Percentiles rank a stretch among this genome's conserved stretches.
These are phyloP conservation scores for Brevimyrus niger DNA, from an alignment of 2,113 vertebrate species.

Conservation along the genomic window DNA sequence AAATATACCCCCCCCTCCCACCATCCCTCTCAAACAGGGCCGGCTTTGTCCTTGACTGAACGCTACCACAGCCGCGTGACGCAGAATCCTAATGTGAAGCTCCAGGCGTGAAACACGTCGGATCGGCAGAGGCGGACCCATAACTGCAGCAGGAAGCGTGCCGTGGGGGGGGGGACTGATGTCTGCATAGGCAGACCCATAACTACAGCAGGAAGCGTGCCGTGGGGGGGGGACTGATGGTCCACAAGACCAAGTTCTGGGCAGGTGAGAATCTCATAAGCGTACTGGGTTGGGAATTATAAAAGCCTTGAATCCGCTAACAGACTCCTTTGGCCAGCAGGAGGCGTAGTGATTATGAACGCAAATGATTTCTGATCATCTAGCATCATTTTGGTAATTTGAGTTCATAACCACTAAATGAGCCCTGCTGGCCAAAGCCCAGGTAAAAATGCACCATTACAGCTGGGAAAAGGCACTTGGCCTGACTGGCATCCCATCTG, in stretches of 20 bases:
- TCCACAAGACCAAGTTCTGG: not conserved
- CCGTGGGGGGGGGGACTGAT: not conserved
- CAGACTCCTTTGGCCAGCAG: not conserved
- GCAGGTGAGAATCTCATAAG: not conserved
- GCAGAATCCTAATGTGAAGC: not conserved
- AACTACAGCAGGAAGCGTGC: not conserved
- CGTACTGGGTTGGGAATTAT: not conserved
- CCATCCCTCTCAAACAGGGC: slow-evolving; percentile 9
- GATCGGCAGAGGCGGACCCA: not conserved
- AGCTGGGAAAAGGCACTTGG: not conserved
- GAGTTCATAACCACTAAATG: not conserved
- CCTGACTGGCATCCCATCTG: not conserved
- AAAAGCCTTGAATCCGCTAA: not conserved
- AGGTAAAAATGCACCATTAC: not conserved
- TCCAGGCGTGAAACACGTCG: not conserved
- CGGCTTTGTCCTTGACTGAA: slow-evolving; percentile 38
- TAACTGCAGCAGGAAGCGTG: not conserved
- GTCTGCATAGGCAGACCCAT: not conserved
- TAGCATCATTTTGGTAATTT: not conserved
- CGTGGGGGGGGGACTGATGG: not conserved
- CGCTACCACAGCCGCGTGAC: not conserved
- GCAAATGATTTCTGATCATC: not conserved
- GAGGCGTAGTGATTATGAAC: not conserved
- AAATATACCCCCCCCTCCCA: slow-evolving; percentile 35
- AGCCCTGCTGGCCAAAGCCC: not conserved